A percentile compares a stretch with the other conserved stretches of the same genome.
These are phyloP conservation scores for Zaprionus kolodkinae DNA, from an alignment of 1,140 invertebrate genomes.

Conservation along the genomic window DNA sequence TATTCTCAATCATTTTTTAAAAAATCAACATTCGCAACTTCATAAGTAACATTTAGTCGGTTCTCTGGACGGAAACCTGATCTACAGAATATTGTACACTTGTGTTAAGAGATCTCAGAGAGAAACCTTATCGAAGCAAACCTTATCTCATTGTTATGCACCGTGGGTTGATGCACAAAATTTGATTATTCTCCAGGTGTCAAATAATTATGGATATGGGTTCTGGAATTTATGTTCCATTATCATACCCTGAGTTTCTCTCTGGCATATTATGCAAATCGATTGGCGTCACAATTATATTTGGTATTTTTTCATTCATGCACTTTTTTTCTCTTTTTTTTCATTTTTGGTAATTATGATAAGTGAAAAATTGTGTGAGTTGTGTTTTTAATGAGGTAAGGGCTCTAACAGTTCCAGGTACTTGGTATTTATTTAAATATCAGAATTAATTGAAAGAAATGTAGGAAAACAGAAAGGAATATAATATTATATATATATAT, in stretches of 20 bases:
- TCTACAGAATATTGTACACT: too few relatives aligned
- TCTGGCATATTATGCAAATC: constrained; percentile 43
- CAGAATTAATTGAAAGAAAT: background rate
- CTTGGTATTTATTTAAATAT: background rate
- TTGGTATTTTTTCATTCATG: constrained; percentile 17
- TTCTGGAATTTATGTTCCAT: constrained; percentile 19
- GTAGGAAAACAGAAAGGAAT: background rate
- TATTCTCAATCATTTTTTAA: constrained; percentile 29
- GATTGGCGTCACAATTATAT: constrained; percentile 33
- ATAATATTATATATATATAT: background rate
- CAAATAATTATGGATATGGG: constrained; percentile 64
- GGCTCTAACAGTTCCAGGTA: background rate
- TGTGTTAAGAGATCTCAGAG: background rate
- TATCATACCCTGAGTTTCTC: constrained; percentile 18
- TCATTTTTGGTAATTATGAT: constrained; percentile 36
- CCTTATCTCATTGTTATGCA: constrained; percentile 46
- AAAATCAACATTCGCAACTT: constrained; percentile 9
- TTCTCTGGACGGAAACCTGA: background rate
- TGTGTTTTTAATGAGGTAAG: constrained; percentile 9
- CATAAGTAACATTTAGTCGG: background rate
- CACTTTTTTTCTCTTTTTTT: constrained; percentile 1
- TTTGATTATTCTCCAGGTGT: constrained; percentile 56
- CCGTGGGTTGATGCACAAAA: constrained; percentile 8
- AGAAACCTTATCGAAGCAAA: background rate
- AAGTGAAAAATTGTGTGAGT: constrained; percentile 40